Conservation (phyloP, 2,113 vertebrate species). For the Petrocephalus zakoni region DNA sequence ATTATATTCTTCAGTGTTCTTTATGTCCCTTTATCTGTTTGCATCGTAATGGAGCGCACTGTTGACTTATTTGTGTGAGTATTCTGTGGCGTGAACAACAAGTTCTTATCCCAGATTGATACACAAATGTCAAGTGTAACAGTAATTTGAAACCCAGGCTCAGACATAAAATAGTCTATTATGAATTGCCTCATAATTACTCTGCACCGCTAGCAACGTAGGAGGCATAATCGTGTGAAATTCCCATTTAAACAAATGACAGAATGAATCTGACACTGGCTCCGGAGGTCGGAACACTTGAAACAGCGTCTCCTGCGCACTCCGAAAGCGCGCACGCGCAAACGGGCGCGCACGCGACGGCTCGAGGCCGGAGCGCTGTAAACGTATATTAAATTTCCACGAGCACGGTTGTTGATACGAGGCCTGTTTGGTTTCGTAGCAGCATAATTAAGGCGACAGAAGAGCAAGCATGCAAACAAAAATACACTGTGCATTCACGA, state of each 20-base stretch:
- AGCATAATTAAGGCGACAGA: not conserved
- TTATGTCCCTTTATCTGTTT: slow-evolving; percentile 6
- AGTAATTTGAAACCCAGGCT: not conserved
- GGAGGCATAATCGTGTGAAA: not conserved
- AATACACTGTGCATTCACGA: not conserved
- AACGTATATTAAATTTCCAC: not conserved
- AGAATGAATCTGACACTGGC: not conserved
- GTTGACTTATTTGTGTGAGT: not conserved
- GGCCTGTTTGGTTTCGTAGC: not conserved
- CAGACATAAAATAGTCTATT: not conserved
- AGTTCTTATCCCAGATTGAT: not conserved
- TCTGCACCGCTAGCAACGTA: not conserved
- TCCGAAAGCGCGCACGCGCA: not conserved
- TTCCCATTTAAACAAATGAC: not conserved
- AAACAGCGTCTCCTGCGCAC: not conserved
- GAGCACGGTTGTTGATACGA: not conserved
- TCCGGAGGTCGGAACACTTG: not conserved
- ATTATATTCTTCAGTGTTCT: slow-evolving; percentile 21
- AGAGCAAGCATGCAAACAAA: not conserved
- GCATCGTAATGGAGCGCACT: slow-evolving; percentile 1
- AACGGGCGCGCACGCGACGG: not conserved
- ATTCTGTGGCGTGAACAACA: not conserved
- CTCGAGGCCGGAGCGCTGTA: not conserved
- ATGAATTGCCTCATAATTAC: not conserved
- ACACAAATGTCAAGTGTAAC: not conserved